Evolutionary conservation across 2,113 vertebrate genomes (phyloP).

Genomic region (Anhinga anhinga): DNA sequence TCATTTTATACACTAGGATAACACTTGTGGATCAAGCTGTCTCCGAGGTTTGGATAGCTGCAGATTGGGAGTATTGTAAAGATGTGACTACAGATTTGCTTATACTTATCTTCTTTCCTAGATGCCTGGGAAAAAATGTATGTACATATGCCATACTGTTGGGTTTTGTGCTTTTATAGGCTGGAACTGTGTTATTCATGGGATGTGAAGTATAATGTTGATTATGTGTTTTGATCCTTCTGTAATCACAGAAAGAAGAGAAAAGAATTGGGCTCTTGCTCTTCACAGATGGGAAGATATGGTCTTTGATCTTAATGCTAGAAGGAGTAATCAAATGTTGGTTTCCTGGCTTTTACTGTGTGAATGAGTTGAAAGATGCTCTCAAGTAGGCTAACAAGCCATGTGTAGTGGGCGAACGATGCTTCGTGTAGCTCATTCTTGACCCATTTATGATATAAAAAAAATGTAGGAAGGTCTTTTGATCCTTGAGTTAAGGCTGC

Average conservation of each 20-base stretch:
- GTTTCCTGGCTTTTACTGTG: conserved; percentile 15
- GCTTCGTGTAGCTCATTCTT: background rate
- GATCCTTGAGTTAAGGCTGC: background rate
- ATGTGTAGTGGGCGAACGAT: background rate
- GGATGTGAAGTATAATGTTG: background rate
- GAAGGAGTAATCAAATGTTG: background rate
- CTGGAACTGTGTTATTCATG: background rate
- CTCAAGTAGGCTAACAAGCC: background rate
- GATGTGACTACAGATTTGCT: background rate
- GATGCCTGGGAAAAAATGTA: background rate
- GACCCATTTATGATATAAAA: background rate
- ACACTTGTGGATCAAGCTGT: background rate
- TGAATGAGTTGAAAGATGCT: conserved; percentile 19
- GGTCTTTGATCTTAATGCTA: conserved; percentile 28
- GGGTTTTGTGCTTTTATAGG: background rate
- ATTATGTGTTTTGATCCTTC: background rate
- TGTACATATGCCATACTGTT: background rate
- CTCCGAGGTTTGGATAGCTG: background rate
- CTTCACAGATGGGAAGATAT: background rate
- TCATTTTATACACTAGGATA: background rate
- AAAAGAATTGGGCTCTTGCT: background rate
- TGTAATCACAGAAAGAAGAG: background rate
- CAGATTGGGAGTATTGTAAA: background rate
- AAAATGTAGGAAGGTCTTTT: background rate
- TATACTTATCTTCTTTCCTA: background rate